Percentiles rank a stretch among this genome's conserved stretches.
phyloP scores from a whole-genome alignment of 2,113 vertebrate genomes.

The Erythrocercus mccallii region DNA sequence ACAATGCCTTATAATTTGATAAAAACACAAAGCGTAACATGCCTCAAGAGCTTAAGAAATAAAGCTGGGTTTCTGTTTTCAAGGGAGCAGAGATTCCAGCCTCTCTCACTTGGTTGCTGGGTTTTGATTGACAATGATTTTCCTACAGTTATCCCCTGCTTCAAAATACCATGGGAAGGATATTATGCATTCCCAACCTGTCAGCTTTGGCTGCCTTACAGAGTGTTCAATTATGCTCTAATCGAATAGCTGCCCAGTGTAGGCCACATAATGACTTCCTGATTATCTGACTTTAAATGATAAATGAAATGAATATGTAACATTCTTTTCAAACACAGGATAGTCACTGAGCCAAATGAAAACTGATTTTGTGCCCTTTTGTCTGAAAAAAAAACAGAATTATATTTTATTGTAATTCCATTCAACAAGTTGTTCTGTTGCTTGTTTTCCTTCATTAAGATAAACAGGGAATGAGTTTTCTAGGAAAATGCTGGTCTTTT shows the following conservation, averaged over 20 bases:
- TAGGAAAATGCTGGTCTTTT: conserved; percentile 67
- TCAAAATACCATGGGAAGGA: conserved; percentile 57
- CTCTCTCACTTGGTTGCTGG: background rate
- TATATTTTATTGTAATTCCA: conserved; percentile 69
- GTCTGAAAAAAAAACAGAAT: conserved; percentile 54
- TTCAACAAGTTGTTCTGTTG: conserved; percentile 51
- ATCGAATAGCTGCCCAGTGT: conserved; percentile 94
- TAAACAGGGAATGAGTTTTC: conserved; percentile 65
- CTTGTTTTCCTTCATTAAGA: conserved; percentile 70
- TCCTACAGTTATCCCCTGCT: conserved; percentile 20
- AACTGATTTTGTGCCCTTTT: conserved; percentile 72
- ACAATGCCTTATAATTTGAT: background rate
- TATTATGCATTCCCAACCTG: conserved; percentile 76
- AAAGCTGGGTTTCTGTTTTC: background rate
- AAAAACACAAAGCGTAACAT: background rate
- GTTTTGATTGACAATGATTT: conserved; percentile 57
- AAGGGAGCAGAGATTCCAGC: background rate
- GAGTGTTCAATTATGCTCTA: conserved; percentile 93
- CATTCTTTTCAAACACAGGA: conserved; percentile 74
- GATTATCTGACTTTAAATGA: conserved; percentile 99
- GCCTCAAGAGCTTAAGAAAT: background rate
- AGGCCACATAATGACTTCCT: conserved; percentile 99
- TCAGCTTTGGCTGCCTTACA: conserved; percentile 78
- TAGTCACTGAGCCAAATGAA: conserved; percentile 72
- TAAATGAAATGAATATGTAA: conserved; percentile 99